Evolutionary conservation across 1,140 invertebrate genomes (phyloP).

Genomic region (Platorchestia sp.): DNA sequence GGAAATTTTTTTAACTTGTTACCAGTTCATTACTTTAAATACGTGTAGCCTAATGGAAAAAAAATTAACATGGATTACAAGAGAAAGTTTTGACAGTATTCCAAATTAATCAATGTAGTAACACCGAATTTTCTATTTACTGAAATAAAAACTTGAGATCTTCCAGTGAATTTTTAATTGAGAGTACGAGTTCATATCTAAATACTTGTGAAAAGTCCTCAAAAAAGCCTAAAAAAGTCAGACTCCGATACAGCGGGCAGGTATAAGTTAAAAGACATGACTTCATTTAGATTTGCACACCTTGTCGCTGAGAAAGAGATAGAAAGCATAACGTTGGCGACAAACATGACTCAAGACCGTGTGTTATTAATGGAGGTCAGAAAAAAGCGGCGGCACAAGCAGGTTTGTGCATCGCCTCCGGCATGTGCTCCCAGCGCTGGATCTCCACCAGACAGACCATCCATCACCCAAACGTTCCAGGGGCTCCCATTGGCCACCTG

Average conservation of each 20-base stretch:
- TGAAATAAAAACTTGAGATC: no score
- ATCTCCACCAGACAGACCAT: constrained; percentile 33
- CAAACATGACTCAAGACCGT: background rate
- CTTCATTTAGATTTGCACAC: background rate
- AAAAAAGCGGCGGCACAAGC: constrained; percentile 8
- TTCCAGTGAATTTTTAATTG: background rate
- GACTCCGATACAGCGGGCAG: background rate
- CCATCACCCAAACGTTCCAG: constrained; percentile 44
- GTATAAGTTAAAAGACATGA: background rate
- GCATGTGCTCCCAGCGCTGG: constrained; percentile 48
- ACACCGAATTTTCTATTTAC: no score
- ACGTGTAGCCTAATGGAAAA: no score
- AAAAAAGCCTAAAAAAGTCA: background rate
- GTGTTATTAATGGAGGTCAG: background rate
- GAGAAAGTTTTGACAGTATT: no score
- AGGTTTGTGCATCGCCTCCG: constrained; percentile 1
- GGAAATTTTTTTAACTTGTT: no score
- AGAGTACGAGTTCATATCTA: background rate
- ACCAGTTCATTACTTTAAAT: no score
- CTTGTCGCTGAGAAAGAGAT: background rate
- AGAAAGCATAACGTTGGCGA: background rate
- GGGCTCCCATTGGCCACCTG: constrained; percentile 52
- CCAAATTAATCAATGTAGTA: no score
- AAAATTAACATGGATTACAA: no score
- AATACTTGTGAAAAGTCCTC: background rate